phyloP scores from a whole-genome alignment of 2,797 vertebrate species.

The Hoplostethus atlanticus region DNA sequence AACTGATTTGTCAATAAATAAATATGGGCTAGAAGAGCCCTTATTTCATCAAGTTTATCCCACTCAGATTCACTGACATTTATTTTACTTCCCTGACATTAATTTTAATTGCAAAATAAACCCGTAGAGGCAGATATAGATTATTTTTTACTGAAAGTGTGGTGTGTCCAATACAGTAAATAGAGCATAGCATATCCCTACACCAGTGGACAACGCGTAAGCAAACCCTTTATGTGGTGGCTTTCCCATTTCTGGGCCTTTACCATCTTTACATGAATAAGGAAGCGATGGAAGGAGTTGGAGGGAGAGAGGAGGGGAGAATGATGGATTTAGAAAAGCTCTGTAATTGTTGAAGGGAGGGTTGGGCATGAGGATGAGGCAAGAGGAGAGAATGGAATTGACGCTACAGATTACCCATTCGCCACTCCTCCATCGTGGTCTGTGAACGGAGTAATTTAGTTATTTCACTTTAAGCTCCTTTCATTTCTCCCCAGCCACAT shows the following conservation, averaged over 20 bases:
- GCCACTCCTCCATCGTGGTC: conserved; percentile 27
- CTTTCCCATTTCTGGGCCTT: conserved; percentile 50
- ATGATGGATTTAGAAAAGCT: conserved; percentile 66
- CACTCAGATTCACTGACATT: conserved; percentile 6
- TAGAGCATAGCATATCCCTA: conserved; percentile 30
- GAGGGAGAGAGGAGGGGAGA: conserved; percentile 17
- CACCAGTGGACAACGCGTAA: conserved; percentile 44
- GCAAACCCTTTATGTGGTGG: conserved; percentile 42
- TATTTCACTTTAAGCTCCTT: conserved; percentile 75
- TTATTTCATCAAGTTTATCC: conserved; percentile 3
- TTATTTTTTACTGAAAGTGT: conserved; percentile 24
- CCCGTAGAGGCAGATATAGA: conserved; percentile 20
- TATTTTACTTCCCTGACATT: not conserved
- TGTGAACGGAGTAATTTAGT: conserved; percentile 69
- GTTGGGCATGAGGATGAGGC: conserved; percentile 41
- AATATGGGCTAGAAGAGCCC: conserved; percentile 1
- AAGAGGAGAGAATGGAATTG: conserved; percentile 55
- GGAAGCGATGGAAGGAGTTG: conserved; percentile 49
- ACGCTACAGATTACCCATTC: conserved; percentile 64
- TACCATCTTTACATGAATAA: conserved; percentile 60
- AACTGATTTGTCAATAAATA: conserved; percentile 7
- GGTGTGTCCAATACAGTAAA: conserved; percentile 47
- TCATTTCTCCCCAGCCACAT: conserved; percentile 70
- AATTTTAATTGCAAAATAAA: conserved; percentile 15
- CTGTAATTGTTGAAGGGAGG: conserved; percentile 60